Evolutionary conservation across 2,888 invertebrate genomes (phyloP).

Genomic region (Andricus curvator): DNA sequence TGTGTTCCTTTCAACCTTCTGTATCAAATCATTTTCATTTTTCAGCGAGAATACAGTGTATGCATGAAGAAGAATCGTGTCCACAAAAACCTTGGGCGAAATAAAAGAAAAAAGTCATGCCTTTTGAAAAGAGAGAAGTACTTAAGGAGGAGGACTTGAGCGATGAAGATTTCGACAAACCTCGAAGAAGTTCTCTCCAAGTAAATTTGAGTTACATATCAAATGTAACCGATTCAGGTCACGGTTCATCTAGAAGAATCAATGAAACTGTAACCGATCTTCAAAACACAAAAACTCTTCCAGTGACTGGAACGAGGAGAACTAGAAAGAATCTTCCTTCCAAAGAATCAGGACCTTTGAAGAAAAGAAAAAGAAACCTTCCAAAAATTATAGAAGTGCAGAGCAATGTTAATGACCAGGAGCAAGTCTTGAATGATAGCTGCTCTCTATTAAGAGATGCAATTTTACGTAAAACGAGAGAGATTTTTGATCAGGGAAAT

Average conservation of each 20-base stretch:
- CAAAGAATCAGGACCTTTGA: neutral
- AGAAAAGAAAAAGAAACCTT: neutral
- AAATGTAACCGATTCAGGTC: slow-evolving; percentile 59
- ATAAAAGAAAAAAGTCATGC: neutral
- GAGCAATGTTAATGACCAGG: slow-evolving; percentile 45
- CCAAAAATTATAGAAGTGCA: neutral
- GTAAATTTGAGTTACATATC: slow-evolving; percentile 70
- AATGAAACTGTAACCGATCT: slow-evolving; percentile 37
- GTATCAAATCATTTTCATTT: neutral
- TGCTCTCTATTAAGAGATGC: slow-evolving; percentile 62
- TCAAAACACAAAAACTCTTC: slow-evolving; percentile 2
- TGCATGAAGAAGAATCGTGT: neutral
- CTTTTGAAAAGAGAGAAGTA: neutral
- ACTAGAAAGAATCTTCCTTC: neutral
- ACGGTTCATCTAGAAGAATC: slow-evolving; percentile 52
- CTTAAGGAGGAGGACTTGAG: neutral
- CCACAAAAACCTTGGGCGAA: neutral
- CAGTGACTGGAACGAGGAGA: neutral
- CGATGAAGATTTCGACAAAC: slow-evolving; percentile 41
- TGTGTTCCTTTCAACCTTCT: neutral
- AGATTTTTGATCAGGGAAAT: slow-evolving; percentile 62
- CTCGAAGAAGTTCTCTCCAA: slow-evolving; percentile 64
- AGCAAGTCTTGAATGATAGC: slow-evolving; percentile 56
- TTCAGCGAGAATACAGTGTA: neutral
- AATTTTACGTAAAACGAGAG: slow-evolving; percentile 65